Percentiles rank a stretch among this genome's conserved stretches.
Evolutionary conservation across 2,797 vertebrate species (phyloP).

Genomic region (Numenius phaeopus): DNA sequence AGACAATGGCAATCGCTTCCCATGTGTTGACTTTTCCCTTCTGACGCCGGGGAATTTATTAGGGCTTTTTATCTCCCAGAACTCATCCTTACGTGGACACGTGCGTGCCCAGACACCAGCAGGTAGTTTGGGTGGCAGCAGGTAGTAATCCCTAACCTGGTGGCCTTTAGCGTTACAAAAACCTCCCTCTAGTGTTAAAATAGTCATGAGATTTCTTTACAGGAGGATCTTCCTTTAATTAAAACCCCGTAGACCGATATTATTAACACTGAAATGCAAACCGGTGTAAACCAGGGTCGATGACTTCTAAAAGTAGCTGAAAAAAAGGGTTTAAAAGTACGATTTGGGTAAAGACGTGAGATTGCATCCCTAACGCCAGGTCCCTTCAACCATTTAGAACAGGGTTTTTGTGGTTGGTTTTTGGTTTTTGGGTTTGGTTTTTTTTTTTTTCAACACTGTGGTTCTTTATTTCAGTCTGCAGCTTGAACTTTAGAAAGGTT

Average conservation of each 20-base stretch:
- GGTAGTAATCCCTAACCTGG: background rate
- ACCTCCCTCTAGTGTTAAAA: background rate
- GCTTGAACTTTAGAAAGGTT: background rate
- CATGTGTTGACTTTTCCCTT: background rate
- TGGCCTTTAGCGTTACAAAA: background rate
- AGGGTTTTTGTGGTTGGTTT: background rate
- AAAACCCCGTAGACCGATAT: background rate
- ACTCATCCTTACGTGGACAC: accelerated
- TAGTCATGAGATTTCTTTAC: background rate
- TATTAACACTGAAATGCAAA: background rate
- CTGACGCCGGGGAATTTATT: background rate
- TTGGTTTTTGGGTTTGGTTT: background rate
- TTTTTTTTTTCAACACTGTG: background rate
- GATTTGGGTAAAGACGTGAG: background rate
- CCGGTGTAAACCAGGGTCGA: background rate
- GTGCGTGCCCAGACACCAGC: background rate
- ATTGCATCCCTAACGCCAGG: background rate
- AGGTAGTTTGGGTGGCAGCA: background rate
- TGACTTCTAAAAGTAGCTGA: background rate
- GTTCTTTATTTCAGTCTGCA: background rate
- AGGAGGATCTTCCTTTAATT: background rate
- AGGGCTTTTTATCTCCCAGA: background rate
- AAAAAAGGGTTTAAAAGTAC: background rate
- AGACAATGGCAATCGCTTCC: background rate
- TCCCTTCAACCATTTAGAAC: background rate